phyloP scores from a whole-genome alignment of 92 coral and sea anemone species.

The Bergia sp. region DNA sequence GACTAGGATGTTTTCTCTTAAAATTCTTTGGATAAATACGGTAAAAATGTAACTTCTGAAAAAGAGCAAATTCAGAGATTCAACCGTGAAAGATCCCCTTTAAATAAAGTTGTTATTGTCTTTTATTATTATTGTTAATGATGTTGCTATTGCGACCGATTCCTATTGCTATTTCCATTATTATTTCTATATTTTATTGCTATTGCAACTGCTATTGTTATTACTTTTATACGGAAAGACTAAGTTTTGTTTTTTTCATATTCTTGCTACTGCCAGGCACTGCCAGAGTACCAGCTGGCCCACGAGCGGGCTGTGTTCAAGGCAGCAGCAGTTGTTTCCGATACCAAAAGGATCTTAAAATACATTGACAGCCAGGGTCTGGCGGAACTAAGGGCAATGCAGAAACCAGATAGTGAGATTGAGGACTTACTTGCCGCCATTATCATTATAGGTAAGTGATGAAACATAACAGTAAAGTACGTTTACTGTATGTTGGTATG shows the following conservation, averaged over 20 bases:
- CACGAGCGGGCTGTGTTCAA: slow-evolving; percentile 98
- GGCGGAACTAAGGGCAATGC: slow-evolving; percentile 91
- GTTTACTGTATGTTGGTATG: too few relatives aligned
- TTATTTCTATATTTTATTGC: too few relatives aligned
- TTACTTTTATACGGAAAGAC: neutral
- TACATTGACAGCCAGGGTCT: slow-evolving; percentile 83
- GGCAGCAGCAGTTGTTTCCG: slow-evolving; percentile 97
- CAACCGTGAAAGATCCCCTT: too few relatives aligned
- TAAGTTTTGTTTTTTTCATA: neutral
- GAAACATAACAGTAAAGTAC: neutral
- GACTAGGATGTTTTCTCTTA: too few relatives aligned
- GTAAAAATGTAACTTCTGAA: too few relatives aligned
- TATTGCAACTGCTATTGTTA: neutral
- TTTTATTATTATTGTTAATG: too few relatives aligned
- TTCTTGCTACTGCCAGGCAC: slow-evolving; percentile 63
- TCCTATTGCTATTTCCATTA: neutral
- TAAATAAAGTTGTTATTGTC: too few relatives aligned
- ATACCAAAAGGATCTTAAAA: slow-evolving; percentile 80
- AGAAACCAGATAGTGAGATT: slow-evolving; percentile 96
- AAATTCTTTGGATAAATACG: too few relatives aligned
- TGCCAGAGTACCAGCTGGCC: slow-evolving; percentile 94
- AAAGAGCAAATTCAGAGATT: too few relatives aligned
- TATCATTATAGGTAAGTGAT: slow-evolving; percentile 81
- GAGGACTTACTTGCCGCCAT: slow-evolving; percentile 97
- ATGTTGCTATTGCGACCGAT: too few relatives aligned